Conservation (phyloP, 2,113 vertebrate genomes). For the Vulpes ferrilata region DNA sequence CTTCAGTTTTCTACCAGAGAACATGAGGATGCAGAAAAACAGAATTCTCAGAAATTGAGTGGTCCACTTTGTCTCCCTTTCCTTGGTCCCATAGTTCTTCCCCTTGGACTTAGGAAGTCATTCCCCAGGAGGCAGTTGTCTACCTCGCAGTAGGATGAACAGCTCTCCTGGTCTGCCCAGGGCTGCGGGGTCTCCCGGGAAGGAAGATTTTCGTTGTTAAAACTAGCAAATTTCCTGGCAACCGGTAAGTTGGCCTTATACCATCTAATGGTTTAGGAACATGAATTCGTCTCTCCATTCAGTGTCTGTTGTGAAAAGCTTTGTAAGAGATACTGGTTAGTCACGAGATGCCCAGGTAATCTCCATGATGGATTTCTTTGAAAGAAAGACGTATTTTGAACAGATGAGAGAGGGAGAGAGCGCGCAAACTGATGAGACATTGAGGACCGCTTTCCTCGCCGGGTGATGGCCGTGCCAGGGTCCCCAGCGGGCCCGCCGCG, state of each 20-base stretch:
- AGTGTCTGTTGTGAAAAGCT: neutral
- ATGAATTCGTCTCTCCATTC: neutral
- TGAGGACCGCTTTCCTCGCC: neutral
- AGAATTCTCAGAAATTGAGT: neutral
- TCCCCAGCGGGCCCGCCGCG: no score
- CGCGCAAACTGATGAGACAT: neutral
- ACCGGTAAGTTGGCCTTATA: neutral
- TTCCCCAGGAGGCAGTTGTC: neutral
- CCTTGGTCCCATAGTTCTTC: neutral
- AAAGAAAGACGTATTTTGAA: neutral
- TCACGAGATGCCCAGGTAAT: neutral
- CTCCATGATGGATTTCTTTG: neutral
- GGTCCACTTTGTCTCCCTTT: neutral
- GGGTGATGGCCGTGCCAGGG: accelerated
- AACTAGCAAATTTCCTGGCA: neutral
- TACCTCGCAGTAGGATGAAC: neutral
- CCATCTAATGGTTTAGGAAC: neutral
- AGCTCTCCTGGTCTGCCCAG: neutral
- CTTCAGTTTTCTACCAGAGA: neutral
- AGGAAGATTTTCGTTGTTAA: no score
- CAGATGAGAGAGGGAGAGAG: neutral
- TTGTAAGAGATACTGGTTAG: neutral
- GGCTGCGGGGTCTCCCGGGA: neutral
- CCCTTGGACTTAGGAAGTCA: neutral
- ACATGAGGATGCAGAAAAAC: neutral